Conservation (phyloP, 2,113 vertebrate genomes). For the Junco hyemalis region DNA sequence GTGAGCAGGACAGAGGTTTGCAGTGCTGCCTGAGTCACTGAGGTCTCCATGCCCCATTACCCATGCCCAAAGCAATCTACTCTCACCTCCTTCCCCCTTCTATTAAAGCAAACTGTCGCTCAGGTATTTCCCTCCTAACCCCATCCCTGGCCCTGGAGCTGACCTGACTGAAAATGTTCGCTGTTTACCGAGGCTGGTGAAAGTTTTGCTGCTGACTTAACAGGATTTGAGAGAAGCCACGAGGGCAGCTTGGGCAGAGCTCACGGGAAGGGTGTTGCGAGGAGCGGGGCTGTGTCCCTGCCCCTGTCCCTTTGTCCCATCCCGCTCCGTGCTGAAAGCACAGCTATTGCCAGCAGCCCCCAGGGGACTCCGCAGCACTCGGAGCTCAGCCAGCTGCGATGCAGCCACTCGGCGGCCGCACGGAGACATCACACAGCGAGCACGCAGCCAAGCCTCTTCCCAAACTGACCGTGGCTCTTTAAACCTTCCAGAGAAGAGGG, state of each 20-base stretch:
- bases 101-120: not conserved
- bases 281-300: not conserved
- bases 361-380: slow-evolving; percentile 44
- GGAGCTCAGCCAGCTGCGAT: not conserved
- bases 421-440: not conserved
- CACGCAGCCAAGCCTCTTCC: not conserved
- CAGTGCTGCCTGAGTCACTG: slow-evolving; percentile 17
- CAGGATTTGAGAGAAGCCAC: not conserved
- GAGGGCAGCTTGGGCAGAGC: not conserved
- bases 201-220: not conserved
- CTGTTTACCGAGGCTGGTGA: not conserved
- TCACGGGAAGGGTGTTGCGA: not conserved
- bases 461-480: not conserved
- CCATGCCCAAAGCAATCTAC: slow-evolving; percentile 44
- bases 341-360: slow-evolving; percentile 28
- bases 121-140: not conserved
- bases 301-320: not conserved
- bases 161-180: not conserved
- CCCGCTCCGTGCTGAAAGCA: not conserved
- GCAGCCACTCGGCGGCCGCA: not conserved
- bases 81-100: not conserved
- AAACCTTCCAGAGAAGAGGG: not conserved
- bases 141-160: not conserved
- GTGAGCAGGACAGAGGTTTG: not conserved
- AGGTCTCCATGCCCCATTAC: slow-evolving; percentile 63